Evolutionary conservation across 1,140 invertebrate species (phyloP).

Genomic region (Ips nitidus): DNA sequence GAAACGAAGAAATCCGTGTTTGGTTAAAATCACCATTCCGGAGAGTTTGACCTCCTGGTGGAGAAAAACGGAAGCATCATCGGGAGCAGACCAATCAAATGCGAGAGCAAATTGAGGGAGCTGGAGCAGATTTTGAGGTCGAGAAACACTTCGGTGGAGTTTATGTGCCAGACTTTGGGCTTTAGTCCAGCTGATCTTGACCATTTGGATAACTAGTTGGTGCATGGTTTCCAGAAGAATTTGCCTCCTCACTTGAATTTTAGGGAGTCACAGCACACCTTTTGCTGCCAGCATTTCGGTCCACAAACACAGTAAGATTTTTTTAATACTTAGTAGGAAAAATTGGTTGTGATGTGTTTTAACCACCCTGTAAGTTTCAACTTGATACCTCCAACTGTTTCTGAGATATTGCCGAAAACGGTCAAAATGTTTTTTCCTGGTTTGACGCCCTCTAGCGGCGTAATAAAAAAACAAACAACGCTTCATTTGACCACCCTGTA

Average conservation of each 20-base stretch:
- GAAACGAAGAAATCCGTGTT: conserved; percentile 78
- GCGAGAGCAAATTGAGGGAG: conserved; percentile 78
- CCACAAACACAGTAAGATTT: conserved; percentile 50
- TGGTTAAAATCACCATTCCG: conserved; percentile 75
- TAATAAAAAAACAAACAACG: no score
- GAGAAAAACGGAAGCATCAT: conserved; percentile 75
- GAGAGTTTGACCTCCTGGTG: conserved; percentile 74
- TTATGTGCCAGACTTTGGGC: conserved; percentile 84
- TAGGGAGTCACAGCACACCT: conserved; percentile 58
- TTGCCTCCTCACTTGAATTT: conserved; percentile 78
- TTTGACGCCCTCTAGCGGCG: no score
- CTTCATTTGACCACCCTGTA: no score
- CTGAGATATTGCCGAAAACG: no score
- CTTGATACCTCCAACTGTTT: no score
- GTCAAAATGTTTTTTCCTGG: no score
- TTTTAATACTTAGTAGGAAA: no score
- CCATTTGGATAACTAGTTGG: conserved; percentile 78
- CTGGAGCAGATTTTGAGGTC: conserved; percentile 76
- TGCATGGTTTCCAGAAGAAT: conserved; percentile 78
- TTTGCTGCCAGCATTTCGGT: conserved; percentile 49
- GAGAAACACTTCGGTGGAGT: conserved; percentile 78
- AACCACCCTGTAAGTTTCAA: no score
- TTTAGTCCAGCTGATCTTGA: conserved; percentile 74
- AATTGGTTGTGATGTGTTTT: no score
- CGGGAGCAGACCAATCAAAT: conserved; percentile 79